Conservation (phyloP, 2,113 vertebrate species). For the Larimichthys polyactis region DNA sequence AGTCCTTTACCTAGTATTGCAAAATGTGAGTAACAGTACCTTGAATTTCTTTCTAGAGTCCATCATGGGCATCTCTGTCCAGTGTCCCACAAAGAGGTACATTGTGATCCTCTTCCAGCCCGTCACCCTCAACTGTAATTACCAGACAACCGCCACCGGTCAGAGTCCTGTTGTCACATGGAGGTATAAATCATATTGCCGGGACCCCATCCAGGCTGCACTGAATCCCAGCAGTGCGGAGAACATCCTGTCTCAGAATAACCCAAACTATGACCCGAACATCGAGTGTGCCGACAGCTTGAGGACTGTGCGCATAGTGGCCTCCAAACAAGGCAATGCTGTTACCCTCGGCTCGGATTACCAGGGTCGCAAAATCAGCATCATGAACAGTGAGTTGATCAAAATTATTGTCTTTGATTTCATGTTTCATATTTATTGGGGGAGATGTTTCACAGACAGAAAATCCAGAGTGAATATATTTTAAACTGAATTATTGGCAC, state of each 20-base stretch:
- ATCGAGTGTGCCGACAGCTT: conserved; percentile 88
- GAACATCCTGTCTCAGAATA: conserved; percentile 83
- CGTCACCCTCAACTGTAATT: conserved; percentile 87
- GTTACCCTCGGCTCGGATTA: conserved; percentile 86
- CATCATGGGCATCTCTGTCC: conserved; percentile 73
- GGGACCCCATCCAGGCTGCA: conserved; percentile 88
- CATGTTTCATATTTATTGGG: too few species aligned
- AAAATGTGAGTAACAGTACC: neutral
- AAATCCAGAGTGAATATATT: too few species aligned
- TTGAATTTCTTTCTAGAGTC: conserved; percentile 64
- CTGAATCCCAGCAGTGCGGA: conserved; percentile 87
- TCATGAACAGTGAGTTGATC: conserved; percentile 82
- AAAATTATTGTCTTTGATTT: too few species aligned
- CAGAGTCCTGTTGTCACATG: conserved; percentile 84
- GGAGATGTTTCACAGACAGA: too few species aligned
- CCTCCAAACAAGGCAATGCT: conserved; percentile 85
- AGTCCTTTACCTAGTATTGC: neutral
- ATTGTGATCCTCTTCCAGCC: conserved; percentile 92
- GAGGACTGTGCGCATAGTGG: conserved; percentile 88
- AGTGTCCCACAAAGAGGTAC: conserved; percentile 76
- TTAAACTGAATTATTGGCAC: too few species aligned
- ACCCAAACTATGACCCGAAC: conserved; percentile 89
- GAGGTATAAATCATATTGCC: conserved; percentile 93
- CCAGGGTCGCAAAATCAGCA: conserved; percentile 89
- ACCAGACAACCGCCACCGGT: conserved; percentile 66